Evolutionary conservation across 1,140 invertebrate genomes (phyloP).

Genomic region (Dendrolimus kikuchii): DNA sequence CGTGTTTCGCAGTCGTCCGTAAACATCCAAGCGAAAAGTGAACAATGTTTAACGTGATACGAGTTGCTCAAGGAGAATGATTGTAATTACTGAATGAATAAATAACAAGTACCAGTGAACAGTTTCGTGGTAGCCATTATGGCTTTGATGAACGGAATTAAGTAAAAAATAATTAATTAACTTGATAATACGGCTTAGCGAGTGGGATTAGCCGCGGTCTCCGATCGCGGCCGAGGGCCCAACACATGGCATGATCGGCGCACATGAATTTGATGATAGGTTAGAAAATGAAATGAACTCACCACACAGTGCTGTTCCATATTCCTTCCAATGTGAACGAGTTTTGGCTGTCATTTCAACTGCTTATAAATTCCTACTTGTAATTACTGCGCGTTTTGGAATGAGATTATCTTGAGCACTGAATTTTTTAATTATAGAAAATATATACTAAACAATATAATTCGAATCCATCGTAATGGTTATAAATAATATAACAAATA

Average conservation of each 20-base stretch:
- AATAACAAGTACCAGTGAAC: no score
- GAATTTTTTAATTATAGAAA: conserved; percentile 46
- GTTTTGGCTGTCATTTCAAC: conserved; percentile 63
- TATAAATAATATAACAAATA: conserved; percentile 58
- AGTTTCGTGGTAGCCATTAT: no score
- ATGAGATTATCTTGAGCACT: conserved; percentile 70
- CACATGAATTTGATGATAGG: conserved; percentile 37
- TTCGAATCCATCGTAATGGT: conserved; percentile 56
- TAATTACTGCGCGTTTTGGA: conserved; percentile 58
- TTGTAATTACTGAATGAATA: no score
- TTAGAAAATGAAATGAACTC: conserved; percentile 51
- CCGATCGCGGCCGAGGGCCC: conserved; percentile 6
- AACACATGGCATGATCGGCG: conserved; percentile 22
- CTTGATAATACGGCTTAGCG: background rate
- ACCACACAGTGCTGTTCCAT: conserved; percentile 70
- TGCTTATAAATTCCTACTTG: conserved; percentile 32
- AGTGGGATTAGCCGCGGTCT: background rate
- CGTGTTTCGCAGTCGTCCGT: no score
- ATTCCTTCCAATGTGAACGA: conserved; percentile 72
- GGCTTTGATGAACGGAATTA: background rate
- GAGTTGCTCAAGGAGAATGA: no score
- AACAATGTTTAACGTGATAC: no score
- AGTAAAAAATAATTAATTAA: background rate
- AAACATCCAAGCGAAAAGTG: no score
- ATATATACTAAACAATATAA: conserved; percentile 53